Conservation (phyloP, 2,888 invertebrate species). For the Diachrysia chrysitis region DNA sequence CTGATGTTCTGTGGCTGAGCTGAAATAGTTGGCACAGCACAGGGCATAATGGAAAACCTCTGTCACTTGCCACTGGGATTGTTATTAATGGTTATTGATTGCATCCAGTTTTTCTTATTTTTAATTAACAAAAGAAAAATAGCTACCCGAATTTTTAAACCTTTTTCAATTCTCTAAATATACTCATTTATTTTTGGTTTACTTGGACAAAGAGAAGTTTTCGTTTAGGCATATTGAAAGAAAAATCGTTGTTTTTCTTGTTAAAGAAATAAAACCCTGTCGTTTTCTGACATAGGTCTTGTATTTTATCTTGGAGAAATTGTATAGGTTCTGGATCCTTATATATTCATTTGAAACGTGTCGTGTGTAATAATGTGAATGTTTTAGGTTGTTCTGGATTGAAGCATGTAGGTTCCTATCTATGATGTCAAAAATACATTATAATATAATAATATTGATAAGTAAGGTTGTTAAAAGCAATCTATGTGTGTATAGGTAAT, state of each 20-base stretch:
- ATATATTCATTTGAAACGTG: slow-evolving; percentile 45
- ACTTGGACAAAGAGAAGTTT: background rate
- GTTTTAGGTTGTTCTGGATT: slow-evolving; percentile 30
- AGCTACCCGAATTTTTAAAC: slow-evolving; percentile 3
- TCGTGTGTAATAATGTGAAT: slow-evolving; percentile 40
- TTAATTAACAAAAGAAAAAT: slow-evolving; percentile 40
- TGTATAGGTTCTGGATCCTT: slow-evolving; percentile 40
- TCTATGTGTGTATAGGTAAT: background rate
- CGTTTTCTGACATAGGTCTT: slow-evolving; percentile 36
- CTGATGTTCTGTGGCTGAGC: slow-evolving; percentile 30
- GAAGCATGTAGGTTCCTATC: background rate
- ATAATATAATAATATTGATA: background rate
- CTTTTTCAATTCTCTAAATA: background rate
- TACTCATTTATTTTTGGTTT: background rate
- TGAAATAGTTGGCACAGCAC: slow-evolving; percentile 40
- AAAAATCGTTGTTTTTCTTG: background rate
- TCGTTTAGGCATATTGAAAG: background rate
- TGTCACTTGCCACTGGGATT: slow-evolving; percentile 47
- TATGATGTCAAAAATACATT: too few relatives aligned
- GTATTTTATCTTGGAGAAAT: slow-evolving; percentile 40
- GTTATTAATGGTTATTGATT: slow-evolving; percentile 50
- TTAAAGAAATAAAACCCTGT: slow-evolving; percentile 47
- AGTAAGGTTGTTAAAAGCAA: background rate
- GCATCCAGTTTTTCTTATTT: slow-evolving; percentile 28
- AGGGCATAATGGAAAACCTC: slow-evolving; percentile 53